These are phyloP conservation scores for Maccullochella peelii DNA, from an alignment of 2,113 vertebrate species.

Conservation along the genomic window DNA sequence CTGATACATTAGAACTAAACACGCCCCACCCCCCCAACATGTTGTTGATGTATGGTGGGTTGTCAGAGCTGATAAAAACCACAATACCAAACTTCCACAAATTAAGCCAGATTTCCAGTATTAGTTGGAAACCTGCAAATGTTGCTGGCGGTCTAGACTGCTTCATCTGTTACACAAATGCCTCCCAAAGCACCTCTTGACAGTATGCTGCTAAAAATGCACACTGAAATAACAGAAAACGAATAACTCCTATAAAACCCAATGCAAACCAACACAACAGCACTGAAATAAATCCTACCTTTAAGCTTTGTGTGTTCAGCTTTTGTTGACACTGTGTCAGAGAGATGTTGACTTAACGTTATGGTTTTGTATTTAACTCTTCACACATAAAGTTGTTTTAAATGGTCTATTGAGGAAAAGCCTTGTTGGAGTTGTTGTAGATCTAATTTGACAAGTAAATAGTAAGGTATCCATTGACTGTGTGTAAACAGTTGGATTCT, in stretches of 20 bases:
- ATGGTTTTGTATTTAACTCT: neutral
- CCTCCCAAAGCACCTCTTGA: constrained; percentile 13
- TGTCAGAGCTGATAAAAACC: neutral
- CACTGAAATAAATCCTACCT: constrained; percentile 4
- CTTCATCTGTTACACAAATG: constrained; percentile 16
- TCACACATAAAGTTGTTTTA: neutral
- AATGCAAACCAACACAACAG: constrained; percentile 5
- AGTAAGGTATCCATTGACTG: neutral
- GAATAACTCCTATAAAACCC: neutral
- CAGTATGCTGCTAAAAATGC: neutral
- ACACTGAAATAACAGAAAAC: neutral
- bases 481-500: constrained; percentile 13
- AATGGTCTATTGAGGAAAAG: neutral
- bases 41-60: neutral
- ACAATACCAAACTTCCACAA: neutral
- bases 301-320: constrained; percentile 6
- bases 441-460: constrained; percentile 3
- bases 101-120: neutral
- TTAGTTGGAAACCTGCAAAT: neutral
- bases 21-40: no score
- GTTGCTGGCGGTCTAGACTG: neutral
- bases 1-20: neutral
- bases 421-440: neutral
- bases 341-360: neutral
- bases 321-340: constrained; percentile 25